phyloP scores from a whole-genome alignment of 35 echinoderm and acorn worm species.

The Eucidaris tribuloides region DNA sequence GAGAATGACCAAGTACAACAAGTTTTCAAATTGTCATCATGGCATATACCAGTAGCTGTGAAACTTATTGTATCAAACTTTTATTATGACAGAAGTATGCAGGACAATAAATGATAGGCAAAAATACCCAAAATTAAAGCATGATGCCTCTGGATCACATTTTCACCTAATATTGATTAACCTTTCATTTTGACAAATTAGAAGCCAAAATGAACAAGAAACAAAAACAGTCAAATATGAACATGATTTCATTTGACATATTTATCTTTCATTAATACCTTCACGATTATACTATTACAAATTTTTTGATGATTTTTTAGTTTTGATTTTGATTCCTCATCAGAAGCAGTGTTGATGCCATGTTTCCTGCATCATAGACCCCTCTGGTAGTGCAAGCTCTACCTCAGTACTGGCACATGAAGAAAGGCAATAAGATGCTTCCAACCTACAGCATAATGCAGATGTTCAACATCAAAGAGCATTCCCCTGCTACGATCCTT shows the following conservation, averaged over 20 bases:
- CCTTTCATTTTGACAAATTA: neutral
- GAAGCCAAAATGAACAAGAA: too few relatives aligned
- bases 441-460: constrained; percentile 32
- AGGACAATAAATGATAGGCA: neutral
- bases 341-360: constrained; percentile 31
- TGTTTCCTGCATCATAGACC: constrained; percentile 49
- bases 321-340: too few relatives aligned
- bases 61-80: constrained; percentile 16
- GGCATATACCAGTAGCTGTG: too few relatives aligned
- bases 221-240: too few relatives aligned
- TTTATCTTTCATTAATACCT: too few relatives aligned
- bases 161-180: neutral
- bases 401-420: constrained; percentile 16
- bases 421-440: constrained; percentile 20
- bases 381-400: constrained; percentile 23
- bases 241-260: too few relatives aligned
- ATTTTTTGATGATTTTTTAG: too few relatives aligned
- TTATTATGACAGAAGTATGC: neutral
- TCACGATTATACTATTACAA: too few relatives aligned
- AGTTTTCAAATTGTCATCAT: too few relatives aligned
- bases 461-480: constrained; percentile 61
- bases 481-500: neutral
- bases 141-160: neutral
- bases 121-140: neutral
- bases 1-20: too few relatives aligned